Evolutionary conservation across 2,113 vertebrate species (phyloP).

Genomic region (Bostrychus sinensis): DNA sequence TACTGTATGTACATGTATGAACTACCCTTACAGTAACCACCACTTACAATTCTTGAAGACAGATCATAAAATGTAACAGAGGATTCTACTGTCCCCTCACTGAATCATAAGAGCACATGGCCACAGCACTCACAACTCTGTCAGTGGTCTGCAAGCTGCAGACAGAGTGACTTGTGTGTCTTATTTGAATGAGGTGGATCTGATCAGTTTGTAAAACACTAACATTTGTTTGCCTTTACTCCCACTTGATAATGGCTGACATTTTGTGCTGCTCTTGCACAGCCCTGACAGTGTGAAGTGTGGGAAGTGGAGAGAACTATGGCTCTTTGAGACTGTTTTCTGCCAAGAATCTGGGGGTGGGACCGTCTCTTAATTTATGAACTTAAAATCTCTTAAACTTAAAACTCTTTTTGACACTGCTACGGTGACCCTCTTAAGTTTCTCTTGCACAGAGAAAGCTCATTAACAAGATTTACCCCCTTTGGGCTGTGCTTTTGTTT

Average conservation of each 20-base stretch:
- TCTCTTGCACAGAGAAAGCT: slow-evolving; percentile 31
- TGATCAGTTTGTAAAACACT: slow-evolving; percentile 60
- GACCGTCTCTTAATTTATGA: slow-evolving; percentile 43
- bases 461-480: slow-evolving; percentile 41
- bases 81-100: not conserved
- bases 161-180: slow-evolving; percentile 38
- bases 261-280: slow-evolving; percentile 59
- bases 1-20: too few relatives aligned
- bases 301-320: slow-evolving; percentile 65
- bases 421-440: slow-evolving; percentile 28
- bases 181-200: slow-evolving; percentile 38
- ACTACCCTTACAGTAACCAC: not conserved
- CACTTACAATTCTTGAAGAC: slow-evolving; percentile 1
- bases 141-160: slow-evolving; percentile 37
- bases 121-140: slow-evolving; percentile 26
- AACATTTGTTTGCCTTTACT: slow-evolving; percentile 66
- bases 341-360: slow-evolving; percentile 51
- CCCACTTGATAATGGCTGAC: slow-evolving; percentile 65
- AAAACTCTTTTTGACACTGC: slow-evolving; percentile 33
- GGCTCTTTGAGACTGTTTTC: slow-evolving; percentile 52
- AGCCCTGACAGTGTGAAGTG: slow-evolving; percentile 56
- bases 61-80: slow-evolving; percentile 8
- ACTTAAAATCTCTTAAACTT: slow-evolving; percentile 32
- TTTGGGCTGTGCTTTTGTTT: slow-evolving; percentile 42
- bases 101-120: slow-evolving; percentile 26